Conservation (phyloP, 2,888 invertebrate species). For the Aquatica leii region DNA sequence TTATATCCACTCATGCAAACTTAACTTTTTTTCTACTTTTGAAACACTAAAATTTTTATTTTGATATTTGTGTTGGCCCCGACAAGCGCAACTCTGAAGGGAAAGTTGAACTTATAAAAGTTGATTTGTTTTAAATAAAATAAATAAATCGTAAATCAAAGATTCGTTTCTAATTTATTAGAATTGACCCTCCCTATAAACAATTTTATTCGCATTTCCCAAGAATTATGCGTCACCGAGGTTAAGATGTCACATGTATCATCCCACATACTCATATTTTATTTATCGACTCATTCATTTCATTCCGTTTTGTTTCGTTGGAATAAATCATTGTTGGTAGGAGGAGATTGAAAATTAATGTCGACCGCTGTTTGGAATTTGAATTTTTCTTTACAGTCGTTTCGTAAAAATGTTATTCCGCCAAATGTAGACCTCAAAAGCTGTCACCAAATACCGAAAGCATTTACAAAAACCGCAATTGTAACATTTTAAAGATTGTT, state of each 20-base stretch:
- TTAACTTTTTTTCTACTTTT: conserved; percentile 26
- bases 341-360: conserved; percentile 11
- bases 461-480: conserved; percentile 49
- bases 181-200: conserved; percentile 16
- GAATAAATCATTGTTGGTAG: conserved; percentile 21
- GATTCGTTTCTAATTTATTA: conserved; percentile 9
- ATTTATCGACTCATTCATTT: conserved; percentile 40
- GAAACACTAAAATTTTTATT: neutral
- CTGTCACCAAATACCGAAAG: conserved; percentile 36
- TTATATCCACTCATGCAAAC: conserved; percentile 34
- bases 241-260: conserved; percentile 44
- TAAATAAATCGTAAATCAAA: neutral
- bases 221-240: conserved; percentile 28
- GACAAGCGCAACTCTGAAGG: neutral
- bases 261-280: conserved; percentile 45
- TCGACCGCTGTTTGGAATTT: neutral
- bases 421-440: conserved; percentile 22
- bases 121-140: neutral
- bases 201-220: conserved; percentile 23
- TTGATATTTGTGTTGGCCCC: neutral
- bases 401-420: neutral
- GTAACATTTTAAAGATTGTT: conserved; percentile 41
- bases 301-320: conserved; percentile 24
- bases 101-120: neutral
- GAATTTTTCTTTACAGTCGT: neutral